Base-by-base conservation (phyloP, 1,140 invertebrate genomes). In the Prorops nasuta region DNA sequence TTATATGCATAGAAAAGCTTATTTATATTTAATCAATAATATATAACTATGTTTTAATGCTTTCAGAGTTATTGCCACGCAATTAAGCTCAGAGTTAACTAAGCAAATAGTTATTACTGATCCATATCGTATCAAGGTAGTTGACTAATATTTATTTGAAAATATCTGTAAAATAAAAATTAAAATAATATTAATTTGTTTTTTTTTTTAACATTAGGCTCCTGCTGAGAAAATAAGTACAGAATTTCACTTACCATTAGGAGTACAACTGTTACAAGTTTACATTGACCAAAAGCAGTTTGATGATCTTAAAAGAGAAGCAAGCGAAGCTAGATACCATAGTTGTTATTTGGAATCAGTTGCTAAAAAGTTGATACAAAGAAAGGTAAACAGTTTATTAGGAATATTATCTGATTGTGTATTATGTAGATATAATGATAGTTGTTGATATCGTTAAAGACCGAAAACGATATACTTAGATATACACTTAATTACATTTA, bases 31-130 rank as follows among this genome's bases (percentile, higher is more conserved):
- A 71, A 60, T 40, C 3, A 28, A 38, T 32, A 39, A 24, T 37
- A 40, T 10, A n/a, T 51, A 19, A 41, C 48, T 39, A 49, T 58
- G 10, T 44, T 36, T 43, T 49, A 40, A 51, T 66, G 60, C n/a
- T 80, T 80, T 51, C 61, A 91, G 89, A 75, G 86, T 91, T 56
- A 84, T 93, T 43, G 84, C 86, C 14, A 87, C 89, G 0, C 89
- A 92, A 63, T 74, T 92, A 10, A 84, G 81, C 56, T 79, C 86
- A 44, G 81, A 83, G 51, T 72, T 90, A 44, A 90, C 89, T 2
- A 91, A 91, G 58, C 83, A 84, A 63, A 68, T 93, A 3, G 84
- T 89, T 16, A 81, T 91, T 21, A 87, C 87, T 22, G 89, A 92
- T 79, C 90, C 90, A 3, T 88, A 87, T 60, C 78, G 87, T 60